A percentile compares a stretch with the other conserved stretches of the same genome.
Conservation (phyloP, 2,113 vertebrate species). For the Hydrolagus affinis region DNA sequence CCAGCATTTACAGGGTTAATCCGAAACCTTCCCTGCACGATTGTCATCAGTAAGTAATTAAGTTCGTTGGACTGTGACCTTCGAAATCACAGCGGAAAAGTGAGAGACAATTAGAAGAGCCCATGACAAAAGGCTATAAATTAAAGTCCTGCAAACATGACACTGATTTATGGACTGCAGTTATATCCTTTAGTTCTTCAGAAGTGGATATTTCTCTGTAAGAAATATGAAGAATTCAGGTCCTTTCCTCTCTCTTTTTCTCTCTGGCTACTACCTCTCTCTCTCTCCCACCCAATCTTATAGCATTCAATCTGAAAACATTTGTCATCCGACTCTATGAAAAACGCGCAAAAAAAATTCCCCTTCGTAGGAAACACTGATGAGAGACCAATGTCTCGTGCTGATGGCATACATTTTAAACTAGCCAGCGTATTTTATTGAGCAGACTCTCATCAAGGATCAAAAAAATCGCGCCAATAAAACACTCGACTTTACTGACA, state of each 20-base stretch:
- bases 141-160: conserved; percentile 27
- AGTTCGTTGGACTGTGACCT: conserved; percentile 31
- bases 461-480: background rate
- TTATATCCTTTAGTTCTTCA: conserved; percentile 25
- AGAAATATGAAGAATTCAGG: conserved; percentile 28
- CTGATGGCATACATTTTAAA: conserved; percentile 24
- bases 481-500: background rate
- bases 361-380: conserved; percentile 17
- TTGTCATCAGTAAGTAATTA: conserved; percentile 33
- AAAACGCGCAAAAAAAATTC: conserved; percentile 2
- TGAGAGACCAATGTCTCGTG: background rate
- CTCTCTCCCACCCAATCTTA: background rate
- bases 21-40: background rate
- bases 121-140: conserved; percentile 30
- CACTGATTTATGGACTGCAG: conserved; percentile 30
- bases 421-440: conserved; percentile 25
- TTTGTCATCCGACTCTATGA: conserved; percentile 18
- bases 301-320: background rate
- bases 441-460: conserved; percentile 3
- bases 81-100: conserved; percentile 30
- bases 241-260: background rate
- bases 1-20: conserved; percentile 15
- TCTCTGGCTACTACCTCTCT: background rate
- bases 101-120: conserved; percentile 29
- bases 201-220: conserved; percentile 17